Conservation (phyloP, 2,113 vertebrate species). For the Neolamprologus brichardi region DNA sequence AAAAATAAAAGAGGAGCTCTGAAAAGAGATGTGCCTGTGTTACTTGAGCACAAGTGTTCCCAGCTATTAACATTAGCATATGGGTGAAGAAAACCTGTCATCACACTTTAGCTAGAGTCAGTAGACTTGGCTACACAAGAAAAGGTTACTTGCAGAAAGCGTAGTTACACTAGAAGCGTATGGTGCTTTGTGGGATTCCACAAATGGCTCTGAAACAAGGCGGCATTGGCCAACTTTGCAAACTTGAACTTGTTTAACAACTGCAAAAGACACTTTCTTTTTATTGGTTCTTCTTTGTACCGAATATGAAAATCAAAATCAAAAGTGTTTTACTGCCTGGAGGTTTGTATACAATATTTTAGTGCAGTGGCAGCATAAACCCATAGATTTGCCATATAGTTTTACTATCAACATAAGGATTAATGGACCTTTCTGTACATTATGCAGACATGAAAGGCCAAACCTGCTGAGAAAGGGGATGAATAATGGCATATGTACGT, state of each 20-base stretch:
- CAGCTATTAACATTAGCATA: not conserved
- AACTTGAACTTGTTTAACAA: not conserved
- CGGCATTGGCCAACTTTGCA: not conserved
- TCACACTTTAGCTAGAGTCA: not conserved
- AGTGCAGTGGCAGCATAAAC: not conserved
- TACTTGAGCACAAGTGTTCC: not conserved
- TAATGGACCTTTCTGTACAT: not conserved
- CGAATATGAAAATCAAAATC: not conserved
- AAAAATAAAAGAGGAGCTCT: not conserved
- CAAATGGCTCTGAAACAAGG: not conserved
- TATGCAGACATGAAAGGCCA: not conserved
- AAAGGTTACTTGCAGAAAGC: not conserved
- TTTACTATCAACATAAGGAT: not conserved
- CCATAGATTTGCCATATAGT: not conserved
- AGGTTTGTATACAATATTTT: not conserved
- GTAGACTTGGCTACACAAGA: not conserved
- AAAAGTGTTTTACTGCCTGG: not conserved
- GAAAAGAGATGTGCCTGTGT: not conserved
- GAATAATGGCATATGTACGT: not conserved
- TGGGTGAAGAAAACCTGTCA: not conserved
- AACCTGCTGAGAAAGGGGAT: not conserved
- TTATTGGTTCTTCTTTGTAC: not conserved
- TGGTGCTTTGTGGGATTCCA: not conserved
- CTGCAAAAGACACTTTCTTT: not conserved
- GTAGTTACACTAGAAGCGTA: not conserved